These are phyloP conservation scores for Cataglyphis albicans DNA, from an alignment of 2,888 invertebrate genomes.

Conservation along the genomic window DNA sequence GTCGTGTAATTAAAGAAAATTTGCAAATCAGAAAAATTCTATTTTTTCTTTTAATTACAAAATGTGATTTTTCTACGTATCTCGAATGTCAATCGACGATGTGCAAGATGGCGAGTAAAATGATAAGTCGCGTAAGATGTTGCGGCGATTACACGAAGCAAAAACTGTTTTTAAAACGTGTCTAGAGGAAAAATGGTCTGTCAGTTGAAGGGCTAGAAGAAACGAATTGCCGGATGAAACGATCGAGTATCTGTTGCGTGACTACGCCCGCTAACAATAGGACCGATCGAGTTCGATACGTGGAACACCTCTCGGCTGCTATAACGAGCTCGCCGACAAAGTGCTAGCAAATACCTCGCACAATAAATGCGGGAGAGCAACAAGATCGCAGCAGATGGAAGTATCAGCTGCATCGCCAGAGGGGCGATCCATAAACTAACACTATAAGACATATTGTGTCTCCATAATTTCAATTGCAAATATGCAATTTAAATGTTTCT, in stretches of 20 bases:
- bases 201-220: constrained; percentile 22
- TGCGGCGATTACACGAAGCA: background rate
- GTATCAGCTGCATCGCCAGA: constrained; percentile 77
- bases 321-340: constrained; percentile 72
- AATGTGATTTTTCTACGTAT: background rate
- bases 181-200: constrained; percentile 6
- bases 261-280: constrained; percentile 67
- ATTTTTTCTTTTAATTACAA: background rate
- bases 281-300: constrained; percentile 70
- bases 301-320: constrained; percentile 63
- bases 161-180: constrained; percentile 24
- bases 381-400: constrained; percentile 76
- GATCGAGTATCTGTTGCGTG: constrained; percentile 55
- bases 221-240: constrained; percentile 29
- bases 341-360: constrained; percentile 74
- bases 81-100: background rate
- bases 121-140: constrained; percentile 2
- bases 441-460: background rate
- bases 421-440: constrained; percentile 41
- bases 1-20: background rate
- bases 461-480: background rate
- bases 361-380: constrained; percentile 70
- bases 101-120: background rate
- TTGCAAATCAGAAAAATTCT: background rate
- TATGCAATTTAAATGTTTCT: background rate